Evolutionary conservation across 2,113 vertebrate species (phyloP), one percentile per base, ranked within the genome.

Genomic region (Gopherus flavomarginatus): DNA sequence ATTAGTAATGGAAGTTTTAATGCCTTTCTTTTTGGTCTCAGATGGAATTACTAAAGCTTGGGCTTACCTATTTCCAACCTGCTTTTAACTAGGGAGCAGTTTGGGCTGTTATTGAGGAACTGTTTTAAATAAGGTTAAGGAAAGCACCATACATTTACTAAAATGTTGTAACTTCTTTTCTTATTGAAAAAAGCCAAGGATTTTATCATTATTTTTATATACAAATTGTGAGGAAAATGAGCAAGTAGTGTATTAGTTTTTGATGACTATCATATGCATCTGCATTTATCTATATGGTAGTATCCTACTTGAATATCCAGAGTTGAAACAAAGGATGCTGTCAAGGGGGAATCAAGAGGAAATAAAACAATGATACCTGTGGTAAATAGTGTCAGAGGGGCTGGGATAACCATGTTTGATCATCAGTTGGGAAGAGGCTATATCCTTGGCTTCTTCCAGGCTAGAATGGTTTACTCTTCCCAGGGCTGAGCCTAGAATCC

Each of bases 81-180:
- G 69, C 96, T 97, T 97, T 91, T 93, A 97, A 93, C 79, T 90
- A 72, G 90, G 89, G 83, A 85, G 79, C 35, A 56, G 90, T 82
- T 44, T 95, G 78, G 85, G 81, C 88, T 94, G 93, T 93, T 94
- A 90, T 85, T 77, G 11, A 86, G 94, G 54, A 56, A 2, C n/a
- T 47, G 29, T 83, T 85, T 96, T 90, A 91, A 83, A 90, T 94
- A 82, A 95, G 79, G 79, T 85, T 83, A 24, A 92, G 78, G 90
- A 94, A 96, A 83, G 53, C 79, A 81, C 72, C 31, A 88, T 89
- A 86, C 75, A 89, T 96, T 49, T 95, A 62, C 77, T 44, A 24
- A 38, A 90, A 86, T 78, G 38, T 38, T 83, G 14, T 84, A 82
- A 83, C 16, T 85, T 10, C 47, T 42, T 54, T 47, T 81, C 87